A percentile compares a stretch with the other conserved stretches of the same genome.
These are phyloP conservation scores for Xylota segnis DNA, from an alignment of 2,888 invertebrate genomes.

Conservation along the genomic window DNA sequence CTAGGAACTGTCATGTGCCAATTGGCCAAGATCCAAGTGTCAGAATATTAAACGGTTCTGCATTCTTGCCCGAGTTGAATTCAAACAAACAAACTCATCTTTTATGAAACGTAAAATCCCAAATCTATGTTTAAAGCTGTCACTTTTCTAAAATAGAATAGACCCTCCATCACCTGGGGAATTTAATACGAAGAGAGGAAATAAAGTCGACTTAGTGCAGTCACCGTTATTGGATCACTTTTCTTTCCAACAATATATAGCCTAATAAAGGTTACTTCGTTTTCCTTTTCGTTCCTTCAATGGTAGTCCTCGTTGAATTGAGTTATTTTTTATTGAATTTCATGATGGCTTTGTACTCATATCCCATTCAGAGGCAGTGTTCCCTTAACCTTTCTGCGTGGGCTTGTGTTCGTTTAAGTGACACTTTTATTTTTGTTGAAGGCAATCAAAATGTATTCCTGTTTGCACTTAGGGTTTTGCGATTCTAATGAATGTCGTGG, in stretches of 20 bases:
- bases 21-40: constrained; percentile 36
- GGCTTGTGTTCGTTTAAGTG: neutral
- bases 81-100: constrained; percentile 1
- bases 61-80: neutral
- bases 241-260: neutral
- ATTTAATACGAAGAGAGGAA: neutral
- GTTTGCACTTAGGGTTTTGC: neutral
- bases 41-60: constrained; percentile 4
- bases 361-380: neutral
- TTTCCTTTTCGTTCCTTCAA: constrained; percentile 4
- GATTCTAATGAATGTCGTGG: no score
- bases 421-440: neutral
- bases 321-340: constrained; percentile 19
- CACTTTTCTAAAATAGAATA: neutral
- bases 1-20: constrained; percentile 1
- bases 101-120: constrained; percentile 11
- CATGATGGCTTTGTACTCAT: neutral
- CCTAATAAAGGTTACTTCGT: constrained; percentile 14
- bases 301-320: neutral
- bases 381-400: neutral
- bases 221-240: neutral
- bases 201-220: neutral
- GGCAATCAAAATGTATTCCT: neutral
- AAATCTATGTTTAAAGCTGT: neutral
- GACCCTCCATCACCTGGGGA: neutral